A percentile compares a stretch with the other conserved stretches of the same genome.
Evolutionary conservation across 2,888 invertebrate species (phyloP).

Genomic region (Stenodema calcarata): DNA sequence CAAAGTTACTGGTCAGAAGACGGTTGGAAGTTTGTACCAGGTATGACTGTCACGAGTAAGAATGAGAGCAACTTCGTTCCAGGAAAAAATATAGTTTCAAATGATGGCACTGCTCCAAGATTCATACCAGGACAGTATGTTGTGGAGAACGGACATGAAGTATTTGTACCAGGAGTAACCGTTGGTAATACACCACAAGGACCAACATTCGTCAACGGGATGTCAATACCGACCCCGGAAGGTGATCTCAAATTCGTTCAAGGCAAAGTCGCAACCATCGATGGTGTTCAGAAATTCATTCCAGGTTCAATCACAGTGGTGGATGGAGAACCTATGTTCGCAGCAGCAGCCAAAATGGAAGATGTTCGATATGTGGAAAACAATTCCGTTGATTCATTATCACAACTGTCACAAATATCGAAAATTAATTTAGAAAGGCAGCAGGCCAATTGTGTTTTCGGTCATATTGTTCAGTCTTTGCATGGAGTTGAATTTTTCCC

Average conservation of each 20-base stretch:
- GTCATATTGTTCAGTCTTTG: slow-evolving; percentile 71
- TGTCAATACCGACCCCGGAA: slow-evolving; percentile 73
- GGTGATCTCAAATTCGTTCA: slow-evolving; percentile 71
- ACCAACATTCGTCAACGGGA: slow-evolving; percentile 76
- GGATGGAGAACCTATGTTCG: slow-evolving; percentile 66
- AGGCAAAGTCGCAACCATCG: slow-evolving; percentile 70
- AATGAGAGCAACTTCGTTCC: slow-evolving; percentile 67
- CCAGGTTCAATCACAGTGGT: slow-evolving; percentile 67
- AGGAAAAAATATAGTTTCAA: slow-evolving; percentile 65
- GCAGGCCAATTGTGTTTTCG: slow-evolving; percentile 65
- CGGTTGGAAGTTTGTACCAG: slow-evolving; percentile 68
- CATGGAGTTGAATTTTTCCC: slow-evolving; percentile 73
- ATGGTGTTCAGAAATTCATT: slow-evolving; percentile 68
- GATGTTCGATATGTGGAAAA: slow-evolving; percentile 65
- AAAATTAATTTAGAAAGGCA: slow-evolving; percentile 53
- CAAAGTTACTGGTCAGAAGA: slow-evolving; percentile 70
- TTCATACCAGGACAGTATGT: slow-evolving; percentile 77
- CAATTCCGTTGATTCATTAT: slow-evolving; percentile 50
- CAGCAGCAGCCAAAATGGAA: slow-evolving; percentile 66
- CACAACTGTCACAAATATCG: slow-evolving; percentile 19
- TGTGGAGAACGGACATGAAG: slow-evolving; percentile 70
- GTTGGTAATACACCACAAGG: slow-evolving; percentile 71
- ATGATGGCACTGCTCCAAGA: neutral
- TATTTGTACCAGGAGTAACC: slow-evolving; percentile 75
- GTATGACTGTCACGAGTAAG: slow-evolving; percentile 63